phyloP scores from a whole-genome alignment of 2,888 invertebrate genomes.

The Leucoptera coffeella region DNA sequence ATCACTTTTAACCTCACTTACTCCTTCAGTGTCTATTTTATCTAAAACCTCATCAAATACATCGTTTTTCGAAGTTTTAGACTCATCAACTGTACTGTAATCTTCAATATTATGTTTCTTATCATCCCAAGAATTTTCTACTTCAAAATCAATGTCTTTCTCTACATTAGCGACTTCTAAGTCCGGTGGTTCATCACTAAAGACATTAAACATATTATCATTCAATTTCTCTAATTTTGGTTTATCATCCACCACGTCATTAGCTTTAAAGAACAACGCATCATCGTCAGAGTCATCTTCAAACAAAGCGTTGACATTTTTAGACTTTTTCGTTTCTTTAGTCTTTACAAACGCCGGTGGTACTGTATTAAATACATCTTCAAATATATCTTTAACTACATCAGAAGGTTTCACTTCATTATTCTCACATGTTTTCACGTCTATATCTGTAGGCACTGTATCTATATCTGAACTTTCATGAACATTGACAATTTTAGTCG shows the following conservation, averaged over 20 bases:
- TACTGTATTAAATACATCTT: not conserved
- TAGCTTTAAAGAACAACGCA: slow-evolving; percentile 31
- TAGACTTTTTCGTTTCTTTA: slow-evolving; percentile 29
- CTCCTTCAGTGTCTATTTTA: no score
- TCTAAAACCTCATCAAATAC: not conserved
- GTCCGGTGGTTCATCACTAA: slow-evolving; percentile 24
- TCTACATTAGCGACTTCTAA: slow-evolving; percentile 36
- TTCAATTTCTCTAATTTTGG: not conserved
- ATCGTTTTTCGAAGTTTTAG: not conserved
- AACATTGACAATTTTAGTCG: no score
- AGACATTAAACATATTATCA: slow-evolving; percentile 17
- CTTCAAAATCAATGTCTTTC: no score
- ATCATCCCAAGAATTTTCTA: slow-evolving; percentile 16
- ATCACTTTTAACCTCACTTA: no score
- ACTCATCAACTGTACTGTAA: not conserved
- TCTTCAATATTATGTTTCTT: slow-evolving; percentile 10
- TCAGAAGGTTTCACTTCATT: not conserved
- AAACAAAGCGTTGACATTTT: slow-evolving; percentile 37
- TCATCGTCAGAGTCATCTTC: slow-evolving; percentile 45
- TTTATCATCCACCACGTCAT: slow-evolving; percentile 7
- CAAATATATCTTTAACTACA: slow-evolving; percentile 1
- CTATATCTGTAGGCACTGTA: not conserved
- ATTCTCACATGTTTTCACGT: no score
- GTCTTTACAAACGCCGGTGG: slow-evolving; percentile 6
- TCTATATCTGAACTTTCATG: not conserved